Evolutionary conservation across 2,888 invertebrate genomes (phyloP).

Genomic region (Mayetiola destructor): DNA sequence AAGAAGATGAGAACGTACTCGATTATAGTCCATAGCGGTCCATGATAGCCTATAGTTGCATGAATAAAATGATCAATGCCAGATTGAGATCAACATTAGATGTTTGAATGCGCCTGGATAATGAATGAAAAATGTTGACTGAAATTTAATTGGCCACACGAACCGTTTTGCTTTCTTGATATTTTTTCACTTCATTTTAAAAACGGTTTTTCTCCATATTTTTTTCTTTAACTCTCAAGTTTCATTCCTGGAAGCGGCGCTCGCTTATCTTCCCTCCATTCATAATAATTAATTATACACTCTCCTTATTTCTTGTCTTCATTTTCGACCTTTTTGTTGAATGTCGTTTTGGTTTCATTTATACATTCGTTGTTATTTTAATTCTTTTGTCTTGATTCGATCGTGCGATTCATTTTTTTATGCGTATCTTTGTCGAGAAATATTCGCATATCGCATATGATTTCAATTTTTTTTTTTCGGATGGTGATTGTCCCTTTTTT

Average conservation of each 20-base stretch:
- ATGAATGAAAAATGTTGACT: constrained; percentile 9
- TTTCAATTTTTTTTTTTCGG: not conserved
- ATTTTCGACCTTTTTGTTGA: no score
- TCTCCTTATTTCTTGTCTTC: no score
- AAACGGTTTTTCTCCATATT: not conserved
- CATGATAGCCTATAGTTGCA: no score
- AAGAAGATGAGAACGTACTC: no score
- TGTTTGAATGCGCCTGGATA: not conserved
- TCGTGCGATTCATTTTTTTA: no score
- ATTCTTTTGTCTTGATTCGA: no score
- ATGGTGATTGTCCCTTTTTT: not conserved
- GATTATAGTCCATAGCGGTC: no score
- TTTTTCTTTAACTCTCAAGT: not conserved
- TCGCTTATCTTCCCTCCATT: not conserved
- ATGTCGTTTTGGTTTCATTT: no score
- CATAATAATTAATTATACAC: constrained; percentile 13
- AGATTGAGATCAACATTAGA: not conserved
- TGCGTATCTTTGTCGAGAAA: no score
- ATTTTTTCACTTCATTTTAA: constrained; percentile 1
- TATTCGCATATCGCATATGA: no score
- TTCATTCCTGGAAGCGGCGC: not conserved
- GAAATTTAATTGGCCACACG: constrained; percentile 8
- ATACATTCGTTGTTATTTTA: no score
- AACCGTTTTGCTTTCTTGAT: constrained; percentile 1
- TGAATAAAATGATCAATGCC: constrained; percentile 3